phyloP scores from a whole-genome alignment of 2,113 vertebrate species.

The Cynopterus brachyotis region DNA sequence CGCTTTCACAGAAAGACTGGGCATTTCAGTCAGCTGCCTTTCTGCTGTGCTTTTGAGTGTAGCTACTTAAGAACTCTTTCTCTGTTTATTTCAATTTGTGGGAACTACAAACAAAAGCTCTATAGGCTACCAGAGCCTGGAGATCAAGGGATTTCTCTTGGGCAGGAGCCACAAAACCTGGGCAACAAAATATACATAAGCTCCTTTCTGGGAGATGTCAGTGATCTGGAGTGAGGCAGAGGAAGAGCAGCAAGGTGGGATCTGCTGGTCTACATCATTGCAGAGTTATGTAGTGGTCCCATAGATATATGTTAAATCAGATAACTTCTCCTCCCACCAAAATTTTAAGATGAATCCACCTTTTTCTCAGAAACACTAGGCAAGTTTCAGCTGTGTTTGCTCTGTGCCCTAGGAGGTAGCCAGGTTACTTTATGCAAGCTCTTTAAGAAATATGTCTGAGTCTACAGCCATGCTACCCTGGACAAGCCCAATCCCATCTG shows the following conservation, averaged over 20 bases:
- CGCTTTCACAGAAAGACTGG: background rate
- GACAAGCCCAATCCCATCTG: too few relatives aligned
- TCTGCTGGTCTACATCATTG: background rate
- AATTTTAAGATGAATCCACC: background rate
- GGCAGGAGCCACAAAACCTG: background rate
- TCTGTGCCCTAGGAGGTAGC: background rate
- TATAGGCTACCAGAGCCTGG: background rate
- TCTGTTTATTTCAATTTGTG: background rate
- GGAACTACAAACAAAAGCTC: background rate
- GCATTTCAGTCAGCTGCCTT: background rate
- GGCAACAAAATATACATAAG: too few relatives aligned
- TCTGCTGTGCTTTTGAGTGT: background rate
- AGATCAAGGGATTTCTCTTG: background rate
- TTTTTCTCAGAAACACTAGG: background rate
- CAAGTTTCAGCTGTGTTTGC: background rate
- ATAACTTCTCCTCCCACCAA: background rate
- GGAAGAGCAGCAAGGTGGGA: background rate
- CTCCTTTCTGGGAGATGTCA: background rate
- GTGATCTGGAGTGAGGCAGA: background rate
- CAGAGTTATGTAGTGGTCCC: background rate
- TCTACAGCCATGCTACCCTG: too few relatives aligned
- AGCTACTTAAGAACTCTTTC: background rate
- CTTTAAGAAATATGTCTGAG: background rate
- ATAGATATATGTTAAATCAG: background rate
- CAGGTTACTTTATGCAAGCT: background rate